Conservation (phyloP, 2,888 invertebrate species). For the Agrotis segetum region DNA sequence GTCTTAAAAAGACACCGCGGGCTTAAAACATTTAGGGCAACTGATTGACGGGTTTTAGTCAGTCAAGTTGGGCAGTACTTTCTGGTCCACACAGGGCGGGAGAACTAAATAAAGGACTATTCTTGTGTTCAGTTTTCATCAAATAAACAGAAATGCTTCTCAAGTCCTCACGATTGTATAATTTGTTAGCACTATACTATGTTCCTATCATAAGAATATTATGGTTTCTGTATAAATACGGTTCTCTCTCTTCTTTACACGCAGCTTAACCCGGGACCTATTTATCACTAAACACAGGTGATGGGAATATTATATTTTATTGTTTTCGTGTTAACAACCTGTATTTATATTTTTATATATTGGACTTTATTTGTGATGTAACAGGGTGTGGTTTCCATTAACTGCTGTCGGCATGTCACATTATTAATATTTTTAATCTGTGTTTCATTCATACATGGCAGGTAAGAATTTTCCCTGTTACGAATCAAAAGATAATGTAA, state of each 20-base stretch:
- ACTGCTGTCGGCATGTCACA: constrained; percentile 53
- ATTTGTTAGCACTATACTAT: constrained; percentile 64
- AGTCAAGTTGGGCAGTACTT: too few relatives aligned
- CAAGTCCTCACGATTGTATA: constrained; percentile 42
- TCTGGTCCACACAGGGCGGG: too few relatives aligned
- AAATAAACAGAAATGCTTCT: constrained; percentile 37
- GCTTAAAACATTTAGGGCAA: too few relatives aligned
- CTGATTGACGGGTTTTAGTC: too few relatives aligned
- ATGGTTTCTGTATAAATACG: constrained; percentile 81
- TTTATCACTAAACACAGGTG: constrained; percentile 91
- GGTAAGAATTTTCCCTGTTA: constrained; percentile 18
- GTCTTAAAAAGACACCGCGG: too few relatives aligned
- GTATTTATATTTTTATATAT: constrained; percentile 47
- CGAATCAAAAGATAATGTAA: not conserved
- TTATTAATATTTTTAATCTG: constrained; percentile 48
- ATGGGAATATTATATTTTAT: constrained; percentile 87
- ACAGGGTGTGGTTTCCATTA: constrained; percentile 57
- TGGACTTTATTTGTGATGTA: constrained; percentile 50
- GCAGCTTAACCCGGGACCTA: constrained; percentile 91
- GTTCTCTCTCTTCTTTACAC: constrained; percentile 90
- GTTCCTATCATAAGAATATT: constrained; percentile 63
- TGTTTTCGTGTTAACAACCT: constrained; percentile 73
- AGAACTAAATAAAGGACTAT: too few relatives aligned
- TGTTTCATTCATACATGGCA: constrained; percentile 6
- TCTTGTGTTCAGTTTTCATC: not conserved